These are phyloP conservation scores for Meteorus sp. DNA, from an alignment of 1,140 invertebrate species.

Conservation along the genomic window DNA sequence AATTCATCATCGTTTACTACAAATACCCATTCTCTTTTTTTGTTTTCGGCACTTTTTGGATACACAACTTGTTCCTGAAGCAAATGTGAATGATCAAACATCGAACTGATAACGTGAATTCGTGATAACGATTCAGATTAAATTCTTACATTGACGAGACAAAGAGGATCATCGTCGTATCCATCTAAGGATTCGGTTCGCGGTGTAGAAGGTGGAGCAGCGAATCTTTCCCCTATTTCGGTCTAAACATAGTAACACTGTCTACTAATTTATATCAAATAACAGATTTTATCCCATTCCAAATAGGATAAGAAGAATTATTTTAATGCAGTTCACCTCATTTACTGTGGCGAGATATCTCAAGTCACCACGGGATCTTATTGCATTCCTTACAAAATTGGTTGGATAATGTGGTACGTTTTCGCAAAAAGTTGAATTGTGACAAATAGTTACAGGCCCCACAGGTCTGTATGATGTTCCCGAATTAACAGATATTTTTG, in stretches of 20 bases:
- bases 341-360: slow-evolving; percentile 1
- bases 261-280: neutral
- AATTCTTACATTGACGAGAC: neutral
- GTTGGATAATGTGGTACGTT: slow-evolving; percentile 16
- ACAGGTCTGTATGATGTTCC: neutral
- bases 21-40: slow-evolving; percentile 28
- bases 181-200: too few relatives aligned
- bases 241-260: neutral
- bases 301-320: too few relatives aligned
- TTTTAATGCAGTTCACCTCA: too few relatives aligned
- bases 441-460: neutral
- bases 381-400: slow-evolving; percentile 4
- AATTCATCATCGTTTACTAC: slow-evolving; percentile 28
- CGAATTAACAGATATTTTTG: neutral
- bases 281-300: too few relatives aligned
- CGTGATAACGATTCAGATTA: too few relatives aligned
- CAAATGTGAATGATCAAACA: slow-evolving; percentile 12
- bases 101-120: too few relatives aligned
- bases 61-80: slow-evolving; percentile 27
- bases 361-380: slow-evolving; percentile 7
- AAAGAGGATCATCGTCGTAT: slow-evolving; percentile 3
- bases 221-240: slow-evolving; percentile 18
- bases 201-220: too few relatives aligned
- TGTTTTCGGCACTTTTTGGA: slow-evolving; percentile 29
- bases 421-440: slow-evolving; percentile 17